Percentiles rank a stretch among this genome's conserved stretches.
phyloP scores from a whole-genome alignment of 1,140 invertebrate genomes.

The Drosophila micromelanica region DNA sequence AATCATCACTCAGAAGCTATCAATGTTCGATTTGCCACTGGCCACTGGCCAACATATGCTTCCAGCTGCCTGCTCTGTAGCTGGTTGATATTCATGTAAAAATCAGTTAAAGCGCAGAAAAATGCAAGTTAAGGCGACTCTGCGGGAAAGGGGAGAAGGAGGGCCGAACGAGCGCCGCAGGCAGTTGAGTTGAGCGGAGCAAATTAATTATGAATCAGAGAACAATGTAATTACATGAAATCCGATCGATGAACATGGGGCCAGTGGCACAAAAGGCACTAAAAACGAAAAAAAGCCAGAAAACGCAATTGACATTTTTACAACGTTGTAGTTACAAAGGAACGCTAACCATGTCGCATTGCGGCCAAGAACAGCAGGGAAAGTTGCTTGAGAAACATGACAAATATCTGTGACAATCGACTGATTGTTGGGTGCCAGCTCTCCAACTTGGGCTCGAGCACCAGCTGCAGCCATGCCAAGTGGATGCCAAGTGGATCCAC shows the following conservation, averaged over 20 bases:
- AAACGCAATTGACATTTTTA: slow-evolving; percentile 82
- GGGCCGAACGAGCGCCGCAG: not conserved
- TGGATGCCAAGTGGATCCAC: slow-evolving; percentile 21
- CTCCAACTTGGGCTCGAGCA: slow-evolving; percentile 1
- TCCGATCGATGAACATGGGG: slow-evolving; percentile 75
- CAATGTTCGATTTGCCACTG: slow-evolving; percentile 70
- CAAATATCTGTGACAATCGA: slow-evolving; percentile 83
- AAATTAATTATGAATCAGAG: slow-evolving; percentile 84
- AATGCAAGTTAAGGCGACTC: slow-evolving; percentile 62
- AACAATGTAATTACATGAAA: slow-evolving; percentile 84
- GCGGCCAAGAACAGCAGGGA: slow-evolving; percentile 66
- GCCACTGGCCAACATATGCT: slow-evolving; percentile 41
- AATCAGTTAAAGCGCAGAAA: slow-evolving; percentile 37
- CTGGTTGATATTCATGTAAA: slow-evolving; percentile 28
- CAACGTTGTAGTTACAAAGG: slow-evolving; percentile 61
- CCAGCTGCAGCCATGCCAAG: slow-evolving; percentile 12
- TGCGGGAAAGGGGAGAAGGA: slow-evolving; percentile 5
- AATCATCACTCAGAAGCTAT: slow-evolving; percentile 83
- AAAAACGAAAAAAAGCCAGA: slow-evolving; percentile 28
- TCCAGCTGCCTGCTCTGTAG: slow-evolving; percentile 13
- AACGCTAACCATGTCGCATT: slow-evolving; percentile 43
- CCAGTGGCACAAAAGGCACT: slow-evolving; percentile 48
- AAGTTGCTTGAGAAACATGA: slow-evolving; percentile 76
- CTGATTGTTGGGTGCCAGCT: slow-evolving; percentile 61
- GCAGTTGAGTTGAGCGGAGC: slow-evolving; percentile 26